These are phyloP conservation scores for Bergia sp. DNA, from an alignment of 92 coral and sea anemone genomes.

Conservation along the genomic window DNA sequence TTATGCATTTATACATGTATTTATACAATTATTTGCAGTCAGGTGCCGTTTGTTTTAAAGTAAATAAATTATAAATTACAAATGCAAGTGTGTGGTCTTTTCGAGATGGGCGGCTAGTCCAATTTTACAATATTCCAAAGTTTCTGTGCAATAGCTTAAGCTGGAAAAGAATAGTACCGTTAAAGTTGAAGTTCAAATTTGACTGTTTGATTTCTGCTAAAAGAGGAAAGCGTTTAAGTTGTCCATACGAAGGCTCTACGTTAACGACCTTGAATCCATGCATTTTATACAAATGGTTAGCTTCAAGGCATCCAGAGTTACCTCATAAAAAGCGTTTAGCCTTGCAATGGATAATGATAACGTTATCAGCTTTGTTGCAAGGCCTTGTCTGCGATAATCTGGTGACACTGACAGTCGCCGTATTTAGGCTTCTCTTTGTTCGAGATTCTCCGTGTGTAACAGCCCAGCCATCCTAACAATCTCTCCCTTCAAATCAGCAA, in stretches of 20 bases:
- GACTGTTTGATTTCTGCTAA: neutral
- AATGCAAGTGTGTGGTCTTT: too few relatives aligned
- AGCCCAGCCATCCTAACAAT: neutral
- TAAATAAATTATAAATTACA: too few relatives aligned
- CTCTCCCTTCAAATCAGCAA: slow-evolving; percentile 15
- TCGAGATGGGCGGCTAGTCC: too few relatives aligned
- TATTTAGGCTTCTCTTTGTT: neutral
- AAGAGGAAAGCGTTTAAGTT: neutral
- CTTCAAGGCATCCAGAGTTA: slow-evolving; percentile 44
- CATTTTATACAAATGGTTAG: slow-evolving; percentile 62
- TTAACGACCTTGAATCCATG: slow-evolving; percentile 56
- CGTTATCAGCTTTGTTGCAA: neutral
- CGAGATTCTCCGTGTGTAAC: neutral
- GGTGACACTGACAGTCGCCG: neutral
- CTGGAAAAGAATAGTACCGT: too few relatives aligned
- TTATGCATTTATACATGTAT: too few relatives aligned
- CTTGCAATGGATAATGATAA: neutral
- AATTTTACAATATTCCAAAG: too few relatives aligned
- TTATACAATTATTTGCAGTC: too few relatives aligned
- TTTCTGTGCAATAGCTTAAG: too few relatives aligned
- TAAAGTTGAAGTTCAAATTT: neutral
- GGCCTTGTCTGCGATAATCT: neutral
- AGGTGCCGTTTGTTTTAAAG: too few relatives aligned
- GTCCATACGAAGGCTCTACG: neutral
- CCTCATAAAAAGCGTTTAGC: neutral